These are phyloP conservation scores for Amphiprion ocellaris DNA, from an alignment of 2,113 vertebrate genomes.

Conservation along the genomic window DNA sequence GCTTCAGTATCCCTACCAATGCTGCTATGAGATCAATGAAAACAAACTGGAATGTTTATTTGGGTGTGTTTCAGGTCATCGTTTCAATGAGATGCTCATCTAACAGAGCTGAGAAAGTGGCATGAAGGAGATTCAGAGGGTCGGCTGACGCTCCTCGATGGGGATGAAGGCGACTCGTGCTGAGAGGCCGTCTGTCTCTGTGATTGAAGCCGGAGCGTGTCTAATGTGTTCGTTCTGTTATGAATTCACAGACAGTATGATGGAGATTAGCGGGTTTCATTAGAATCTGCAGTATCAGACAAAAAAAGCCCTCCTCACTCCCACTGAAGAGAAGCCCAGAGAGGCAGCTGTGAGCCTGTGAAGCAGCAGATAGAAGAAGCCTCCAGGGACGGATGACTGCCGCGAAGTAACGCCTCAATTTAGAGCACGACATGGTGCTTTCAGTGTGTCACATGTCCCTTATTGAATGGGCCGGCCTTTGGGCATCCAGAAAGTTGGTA, in stretches of 20 bases:
- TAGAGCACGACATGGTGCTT: conserved; percentile 18
- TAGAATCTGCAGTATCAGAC: conserved; percentile 33
- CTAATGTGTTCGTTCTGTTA: conserved; percentile 60
- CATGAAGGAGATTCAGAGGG: not conserved
- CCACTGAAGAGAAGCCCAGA: conserved; percentile 14
- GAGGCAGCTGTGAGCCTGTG: conserved; percentile 64
- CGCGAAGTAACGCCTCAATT: conserved; percentile 45
- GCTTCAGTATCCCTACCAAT: not conserved
- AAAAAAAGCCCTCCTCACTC: not conserved
- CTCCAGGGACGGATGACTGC: conserved; percentile 9
- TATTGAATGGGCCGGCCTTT: conserved; percentile 1
- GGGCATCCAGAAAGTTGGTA: not conserved
- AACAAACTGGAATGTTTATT: too few relatives aligned
- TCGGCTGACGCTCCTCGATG: not conserved
- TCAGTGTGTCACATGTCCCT: conserved; percentile 17
- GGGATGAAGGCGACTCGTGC: conserved; percentile 26
- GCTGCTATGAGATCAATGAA: not conserved
- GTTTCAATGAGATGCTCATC: conserved; percentile 2
- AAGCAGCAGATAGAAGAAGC: conserved; percentile 43
- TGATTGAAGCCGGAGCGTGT: conserved; percentile 51
- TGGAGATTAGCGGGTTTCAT: conserved; percentile 64
- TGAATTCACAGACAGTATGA: conserved; percentile 49
- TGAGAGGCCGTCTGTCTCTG: conserved; percentile 48
- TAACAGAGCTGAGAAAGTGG: not conserved
- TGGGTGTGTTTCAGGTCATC: not conserved